Percentiles rank a stretch among this genome's conserved stretches.
Evolutionary conservation across 23 tunicate genomes (phyloP).

Genomic region (Trididemnum clinides): DNA sequence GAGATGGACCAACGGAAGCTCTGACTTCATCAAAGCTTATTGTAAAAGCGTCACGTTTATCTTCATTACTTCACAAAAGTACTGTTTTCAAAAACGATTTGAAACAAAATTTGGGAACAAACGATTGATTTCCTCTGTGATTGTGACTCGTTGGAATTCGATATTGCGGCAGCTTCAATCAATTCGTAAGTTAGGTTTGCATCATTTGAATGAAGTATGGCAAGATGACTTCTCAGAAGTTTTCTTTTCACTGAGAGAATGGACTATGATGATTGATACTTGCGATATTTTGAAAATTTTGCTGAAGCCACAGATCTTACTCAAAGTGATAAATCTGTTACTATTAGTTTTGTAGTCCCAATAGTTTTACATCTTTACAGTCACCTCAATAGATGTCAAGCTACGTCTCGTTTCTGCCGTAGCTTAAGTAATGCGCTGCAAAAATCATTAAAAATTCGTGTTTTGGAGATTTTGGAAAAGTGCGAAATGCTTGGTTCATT

Average conservation of each 20-base stretch:
- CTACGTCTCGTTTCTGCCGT: slow-evolving; percentile 14
- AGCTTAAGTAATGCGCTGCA: not conserved
- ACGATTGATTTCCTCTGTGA: not conserved
- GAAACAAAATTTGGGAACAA: not conserved
- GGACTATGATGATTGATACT: not conserved
- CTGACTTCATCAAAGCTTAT: not conserved
- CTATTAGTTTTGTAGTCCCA: slow-evolving; percentile 59
- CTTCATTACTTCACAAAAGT: not conserved
- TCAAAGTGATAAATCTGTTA: slow-evolving; percentile 2
- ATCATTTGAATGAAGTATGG: not conserved
- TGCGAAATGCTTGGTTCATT: not conserved
- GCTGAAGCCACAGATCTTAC: slow-evolving; percentile 48
- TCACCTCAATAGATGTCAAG: slow-evolving; percentile 17
- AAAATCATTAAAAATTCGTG: not conserved
- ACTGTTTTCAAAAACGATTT: slow-evolving; percentile 5
- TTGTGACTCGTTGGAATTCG: slow-evolving; percentile 23
- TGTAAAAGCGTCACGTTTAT: slow-evolving; percentile 17
- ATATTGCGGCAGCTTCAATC: slow-evolving; percentile 5
- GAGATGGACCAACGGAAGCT: not conserved
- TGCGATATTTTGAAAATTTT: slow-evolving; percentile 23
- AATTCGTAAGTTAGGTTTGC: not conserved
- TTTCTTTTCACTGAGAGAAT: not conserved
- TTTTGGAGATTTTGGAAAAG: not conserved
- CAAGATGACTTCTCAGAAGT: slow-evolving; percentile 16
- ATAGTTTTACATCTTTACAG: slow-evolving; percentile 47